Percentiles rank a stretch among this genome's conserved stretches.
Evolutionary conservation across 2,797 vertebrate species (phyloP).

Genomic region (Pseudocheirus occidentalis): DNA sequence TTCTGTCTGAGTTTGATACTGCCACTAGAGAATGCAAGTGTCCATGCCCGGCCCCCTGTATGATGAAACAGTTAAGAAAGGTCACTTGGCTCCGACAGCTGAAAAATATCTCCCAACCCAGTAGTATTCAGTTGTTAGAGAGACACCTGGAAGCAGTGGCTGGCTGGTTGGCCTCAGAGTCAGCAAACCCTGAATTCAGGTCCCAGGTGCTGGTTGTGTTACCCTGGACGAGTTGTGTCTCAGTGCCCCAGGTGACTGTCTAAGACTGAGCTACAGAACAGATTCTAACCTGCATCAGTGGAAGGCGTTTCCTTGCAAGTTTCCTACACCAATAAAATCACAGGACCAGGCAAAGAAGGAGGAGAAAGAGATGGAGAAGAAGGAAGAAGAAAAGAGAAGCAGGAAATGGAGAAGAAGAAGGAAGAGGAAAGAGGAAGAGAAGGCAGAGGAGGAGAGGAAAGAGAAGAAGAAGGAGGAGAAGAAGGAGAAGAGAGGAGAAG

Average conservation of each 20-base stretch:
- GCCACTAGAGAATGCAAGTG: neutral
- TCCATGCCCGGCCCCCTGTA: neutral
- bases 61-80: neutral
- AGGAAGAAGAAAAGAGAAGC: neutral
- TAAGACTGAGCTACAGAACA: neutral
- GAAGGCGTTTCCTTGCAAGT: neutral
- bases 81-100: too few relatives aligned
- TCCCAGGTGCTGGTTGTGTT: neutral
- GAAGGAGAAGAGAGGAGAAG: too few relatives aligned
- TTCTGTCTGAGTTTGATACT: neutral
- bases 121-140: neutral
- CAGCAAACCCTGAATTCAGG: neutral
- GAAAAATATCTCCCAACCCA: neutral
- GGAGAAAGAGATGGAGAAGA: neutral
- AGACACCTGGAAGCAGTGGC: neutral
- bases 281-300: neutral
- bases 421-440: too few relatives aligned
- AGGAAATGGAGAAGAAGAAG: too few relatives aligned
- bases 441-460: fast-evolving
- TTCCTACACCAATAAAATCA: neutral
- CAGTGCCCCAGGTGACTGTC: neutral
- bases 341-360: neutral
- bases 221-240: neutral
- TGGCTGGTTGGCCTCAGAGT: neutral
- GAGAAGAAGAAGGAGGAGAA: too few relatives aligned